These are phyloP conservation scores for Toxotes lorentzi DNA, from an alignment of 2,797 vertebrate species.

Conservation along the genomic window DNA sequence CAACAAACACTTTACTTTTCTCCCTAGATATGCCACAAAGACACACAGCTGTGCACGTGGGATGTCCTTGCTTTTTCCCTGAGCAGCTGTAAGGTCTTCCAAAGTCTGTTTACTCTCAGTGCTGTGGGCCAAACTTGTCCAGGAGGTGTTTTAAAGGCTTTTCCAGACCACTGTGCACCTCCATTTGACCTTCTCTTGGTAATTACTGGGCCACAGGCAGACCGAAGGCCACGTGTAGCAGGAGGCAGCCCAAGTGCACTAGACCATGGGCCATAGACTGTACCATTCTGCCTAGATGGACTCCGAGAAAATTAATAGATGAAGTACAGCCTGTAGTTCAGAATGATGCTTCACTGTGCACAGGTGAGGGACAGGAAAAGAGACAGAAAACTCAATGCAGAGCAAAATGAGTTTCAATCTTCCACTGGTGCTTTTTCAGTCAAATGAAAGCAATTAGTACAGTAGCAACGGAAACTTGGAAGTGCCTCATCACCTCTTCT, in stretches of 20 bases:
- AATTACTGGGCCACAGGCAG: constrained; percentile 40
- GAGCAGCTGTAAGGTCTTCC: constrained; percentile 35
- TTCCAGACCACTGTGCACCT: constrained; percentile 61
- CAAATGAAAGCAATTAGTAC: background rate
- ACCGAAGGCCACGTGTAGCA: constrained; percentile 40
- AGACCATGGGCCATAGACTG: constrained; percentile 12
- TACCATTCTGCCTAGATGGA: constrained; percentile 30
- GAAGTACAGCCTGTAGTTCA: constrained; percentile 10
- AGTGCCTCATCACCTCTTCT: background rate
- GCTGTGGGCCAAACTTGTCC: constrained; percentile 22
- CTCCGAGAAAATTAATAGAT: constrained; percentile 28
- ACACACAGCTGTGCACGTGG: constrained; percentile 50
- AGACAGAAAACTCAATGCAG: background rate
- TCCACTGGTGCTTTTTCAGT: background rate
- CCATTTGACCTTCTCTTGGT: constrained; percentile 35
- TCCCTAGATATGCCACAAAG: constrained; percentile 28
- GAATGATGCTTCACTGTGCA: background rate
- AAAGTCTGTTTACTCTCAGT: constrained; percentile 44
- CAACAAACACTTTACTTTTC: constrained; percentile 31
- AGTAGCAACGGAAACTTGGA: background rate
- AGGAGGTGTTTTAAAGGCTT: constrained; percentile 57
- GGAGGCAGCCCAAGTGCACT: constrained; percentile 24
- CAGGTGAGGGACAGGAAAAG: background rate
- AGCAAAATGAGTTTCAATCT: background rate
- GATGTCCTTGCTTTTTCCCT: constrained; percentile 20